Evolutionary conservation across 2,888 invertebrate genomes (phyloP), one percentile per base, ranked within the genome.

Genomic region (Apodemia zela): DNA sequence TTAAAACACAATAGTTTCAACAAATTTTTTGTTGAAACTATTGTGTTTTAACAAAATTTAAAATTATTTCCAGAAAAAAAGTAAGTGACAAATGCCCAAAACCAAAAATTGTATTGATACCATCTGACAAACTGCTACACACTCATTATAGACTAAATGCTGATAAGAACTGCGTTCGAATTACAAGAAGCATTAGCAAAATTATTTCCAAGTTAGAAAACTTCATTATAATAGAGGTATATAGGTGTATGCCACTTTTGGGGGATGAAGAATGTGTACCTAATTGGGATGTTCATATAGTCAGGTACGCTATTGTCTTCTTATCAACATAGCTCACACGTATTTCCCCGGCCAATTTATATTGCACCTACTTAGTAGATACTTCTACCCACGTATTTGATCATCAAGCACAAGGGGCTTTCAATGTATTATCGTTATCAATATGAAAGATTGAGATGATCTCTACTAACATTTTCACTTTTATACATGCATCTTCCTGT

Each of bases 231-330:
- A 68, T 85, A 21, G 89, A 89, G 68, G 69, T 74, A 0, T 89
- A 89, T 68, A 75, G 84, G 66, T 87, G 88, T 71, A 89, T 89
- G 88, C 89, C 89, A 0, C 70, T 89, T 0, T 66, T 89, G 42
- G 89, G 89, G 0, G 79, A 82, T 72, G 89, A 89, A 65, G 73
- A 79, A 4, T 75, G 72, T 63, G 78, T 80, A 10, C 87, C 87
- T 0, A 73, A 81, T 65, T 89, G 88, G 89, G 79, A 84, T 10
- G 74, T 83, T 3, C 89, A 89, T 73, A 78, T 87, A 69, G 84
- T 81, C 3, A 79, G 75, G 59, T 88, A 81, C 68, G 72, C 81
- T 61, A 70, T 88, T 60, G 77, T 84, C n/a, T 82, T 84, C 72
- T 25, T 54, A 25, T 25, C 25, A 13, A 54, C 11, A 21, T 54